Percentiles rank a stretch among this genome's conserved stretches.
phyloP scores from a whole-genome alignment of 2,888 invertebrate genomes.

The Chrysolina oricalcia region DNA sequence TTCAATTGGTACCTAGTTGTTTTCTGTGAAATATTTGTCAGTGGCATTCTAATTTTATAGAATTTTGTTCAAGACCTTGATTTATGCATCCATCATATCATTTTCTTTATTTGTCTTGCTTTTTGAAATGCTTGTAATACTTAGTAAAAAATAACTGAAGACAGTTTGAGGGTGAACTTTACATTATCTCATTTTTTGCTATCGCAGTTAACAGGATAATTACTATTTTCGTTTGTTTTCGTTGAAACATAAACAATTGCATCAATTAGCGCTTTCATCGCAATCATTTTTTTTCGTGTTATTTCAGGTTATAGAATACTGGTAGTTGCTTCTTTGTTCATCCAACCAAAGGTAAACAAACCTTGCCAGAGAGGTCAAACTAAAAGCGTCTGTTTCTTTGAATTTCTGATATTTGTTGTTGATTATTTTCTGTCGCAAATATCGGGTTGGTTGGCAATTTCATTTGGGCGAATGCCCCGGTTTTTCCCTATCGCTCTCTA shows the following conservation, averaged over 20 bases:
- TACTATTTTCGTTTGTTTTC: slow-evolving; percentile 8
- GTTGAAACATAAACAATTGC: neutral
- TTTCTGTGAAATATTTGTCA: too few species aligned
- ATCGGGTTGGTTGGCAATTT: neutral
- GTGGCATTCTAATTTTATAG: too few species aligned
- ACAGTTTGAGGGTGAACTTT: too few species aligned
- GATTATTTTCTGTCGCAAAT: slow-evolving; percentile 3
- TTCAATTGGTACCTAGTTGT: too few species aligned
- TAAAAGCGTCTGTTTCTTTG: neutral
- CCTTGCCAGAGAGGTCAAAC: neutral
- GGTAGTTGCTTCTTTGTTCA: slow-evolving; percentile 9
- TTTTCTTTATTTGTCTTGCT: too few species aligned
- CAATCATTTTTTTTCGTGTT: neutral
- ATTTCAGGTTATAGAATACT: neutral
- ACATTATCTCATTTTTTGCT: too few species aligned
- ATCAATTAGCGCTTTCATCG: neutral
- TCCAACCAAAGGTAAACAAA: slow-evolving; percentile 9
- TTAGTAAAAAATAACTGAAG: too few species aligned
- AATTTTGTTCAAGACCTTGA: too few species aligned
- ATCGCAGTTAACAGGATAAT: neutral
- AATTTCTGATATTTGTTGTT: neutral
- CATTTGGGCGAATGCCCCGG: neutral
- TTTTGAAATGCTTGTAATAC: too few species aligned
- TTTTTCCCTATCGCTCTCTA: neutral
- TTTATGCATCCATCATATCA: too few species aligned